Percentiles rank a stretch among this genome's conserved stretches.
phyloP scores from a whole-genome alignment of 2,113 vertebrate species.

The Leptodactylus fuscus region DNA sequence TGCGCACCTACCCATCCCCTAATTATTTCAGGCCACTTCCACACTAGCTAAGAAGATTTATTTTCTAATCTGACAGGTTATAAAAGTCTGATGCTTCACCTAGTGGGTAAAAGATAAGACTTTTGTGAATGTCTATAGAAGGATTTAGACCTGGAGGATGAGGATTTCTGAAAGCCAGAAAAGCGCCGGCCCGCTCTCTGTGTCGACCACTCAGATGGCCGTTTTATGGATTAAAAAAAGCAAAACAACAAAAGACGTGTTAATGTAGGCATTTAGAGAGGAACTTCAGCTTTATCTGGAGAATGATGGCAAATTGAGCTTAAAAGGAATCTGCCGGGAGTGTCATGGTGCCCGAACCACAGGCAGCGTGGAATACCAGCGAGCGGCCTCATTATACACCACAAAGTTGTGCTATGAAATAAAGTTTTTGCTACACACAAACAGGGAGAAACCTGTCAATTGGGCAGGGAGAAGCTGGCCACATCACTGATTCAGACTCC shows the following conservation, averaged over 20 bases:
- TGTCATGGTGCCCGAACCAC: too few relatives aligned
- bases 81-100: background rate
- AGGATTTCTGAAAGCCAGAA: background rate
- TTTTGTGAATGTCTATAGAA: background rate
- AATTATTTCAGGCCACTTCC: constrained; percentile 5
- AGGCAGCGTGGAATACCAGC: too few relatives aligned
- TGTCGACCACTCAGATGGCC: background rate
- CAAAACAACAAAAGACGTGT: background rate
- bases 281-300: background rate
- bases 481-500: too few relatives aligned
- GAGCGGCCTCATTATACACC: too few relatives aligned
- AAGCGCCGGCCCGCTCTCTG: background rate
- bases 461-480: too few relatives aligned
- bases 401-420: too few relatives aligned
- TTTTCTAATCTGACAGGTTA: constrained; percentile 24
- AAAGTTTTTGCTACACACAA: too few relatives aligned
- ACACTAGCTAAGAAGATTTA: constrained; percentile 14
- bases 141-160: constrained; percentile 2
- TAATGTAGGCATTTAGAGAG: background rate
- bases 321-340: too few relatives aligned
- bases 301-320: background rate
- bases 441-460: too few relatives aligned
- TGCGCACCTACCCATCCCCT: background rate
- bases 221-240: background rate
- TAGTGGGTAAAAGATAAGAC: background rate